phyloP scores from a whole-genome alignment of 2,888 invertebrate species.

The Psylliodes chrysocephalus region DNA sequence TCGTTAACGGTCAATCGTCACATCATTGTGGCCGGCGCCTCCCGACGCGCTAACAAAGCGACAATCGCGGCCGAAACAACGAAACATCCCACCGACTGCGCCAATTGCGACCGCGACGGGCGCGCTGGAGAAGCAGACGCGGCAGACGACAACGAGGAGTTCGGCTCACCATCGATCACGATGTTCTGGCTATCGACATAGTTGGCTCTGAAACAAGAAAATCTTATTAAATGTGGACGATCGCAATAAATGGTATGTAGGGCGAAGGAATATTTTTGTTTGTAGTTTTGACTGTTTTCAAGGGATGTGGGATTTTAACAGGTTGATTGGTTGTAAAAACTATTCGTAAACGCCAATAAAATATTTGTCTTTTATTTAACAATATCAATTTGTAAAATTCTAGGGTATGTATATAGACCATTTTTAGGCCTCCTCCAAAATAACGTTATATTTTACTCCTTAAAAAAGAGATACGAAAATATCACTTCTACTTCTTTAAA shows the following conservation, averaged over 20 bases:
- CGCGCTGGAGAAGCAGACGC: slow-evolving; percentile 23
- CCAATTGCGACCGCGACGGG: slow-evolving; percentile 1
- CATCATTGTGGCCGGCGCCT: slow-evolving; percentile 44
- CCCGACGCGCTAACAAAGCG: slow-evolving; percentile 39
- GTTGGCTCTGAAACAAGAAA: slow-evolving; percentile 35
- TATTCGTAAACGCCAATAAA: too few species aligned
- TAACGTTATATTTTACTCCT: too few species aligned
- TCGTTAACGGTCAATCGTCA: slow-evolving; percentile 51
- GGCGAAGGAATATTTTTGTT: too few species aligned
- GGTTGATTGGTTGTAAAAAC: too few species aligned
- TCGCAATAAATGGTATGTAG: neutral
- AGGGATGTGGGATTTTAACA: too few species aligned
- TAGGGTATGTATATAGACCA: too few species aligned
- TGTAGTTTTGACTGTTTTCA: too few species aligned
- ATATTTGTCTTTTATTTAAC: too few species aligned
- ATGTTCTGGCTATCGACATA: slow-evolving; percentile 53
- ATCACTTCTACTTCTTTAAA: too few species aligned
- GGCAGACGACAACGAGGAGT: slow-evolving; percentile 39
- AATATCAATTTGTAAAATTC: too few species aligned
- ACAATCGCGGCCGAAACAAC: slow-evolving; percentile 35
- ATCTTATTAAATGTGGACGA: neutral
- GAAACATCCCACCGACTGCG: slow-evolving; percentile 24
- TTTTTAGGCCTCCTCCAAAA: too few species aligned
- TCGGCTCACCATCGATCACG: slow-evolving; percentile 51
- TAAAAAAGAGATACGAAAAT: too few species aligned